Evolutionary conservation across 2,797 vertebrate genomes (phyloP).

Genomic region (Sebastes trivittatus): DNA sequence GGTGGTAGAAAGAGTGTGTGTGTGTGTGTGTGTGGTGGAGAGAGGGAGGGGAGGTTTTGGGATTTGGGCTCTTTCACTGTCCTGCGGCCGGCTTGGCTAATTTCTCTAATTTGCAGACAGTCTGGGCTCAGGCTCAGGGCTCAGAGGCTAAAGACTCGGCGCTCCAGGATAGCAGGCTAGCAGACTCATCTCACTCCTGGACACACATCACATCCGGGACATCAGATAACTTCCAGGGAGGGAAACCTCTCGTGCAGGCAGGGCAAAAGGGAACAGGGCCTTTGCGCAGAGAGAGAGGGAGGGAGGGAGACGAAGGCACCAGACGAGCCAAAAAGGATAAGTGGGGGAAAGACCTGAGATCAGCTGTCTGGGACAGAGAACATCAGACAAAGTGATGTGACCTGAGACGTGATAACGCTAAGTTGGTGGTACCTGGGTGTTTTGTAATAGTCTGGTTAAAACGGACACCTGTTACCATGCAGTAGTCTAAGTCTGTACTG

Average conservation of each 20-base stretch:
- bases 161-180: conserved; percentile 37
- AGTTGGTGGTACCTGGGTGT: background rate
- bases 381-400: conserved; percentile 30
- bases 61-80: conserved; percentile 75
- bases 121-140: conserved; percentile 77
- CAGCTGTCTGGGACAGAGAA: conserved; percentile 51
- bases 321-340: conserved; percentile 53
- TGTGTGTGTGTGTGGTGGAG: background rate
- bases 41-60: conserved; percentile 10
- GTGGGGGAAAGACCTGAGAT: conserved; percentile 54
- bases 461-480: conserved; percentile 22
- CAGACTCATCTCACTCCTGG: conserved; percentile 38
- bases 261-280: conserved; percentile 5
- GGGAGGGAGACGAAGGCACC: background rate
- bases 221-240: conserved; percentile 23
- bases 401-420: conserved; percentile 6
- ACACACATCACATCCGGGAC: conserved; percentile 48
- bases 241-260: background rate
- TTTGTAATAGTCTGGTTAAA: conserved; percentile 24
- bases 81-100: conserved; percentile 71
- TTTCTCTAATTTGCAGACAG: conserved; percentile 85
- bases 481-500: background rate
- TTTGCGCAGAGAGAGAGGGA: background rate
- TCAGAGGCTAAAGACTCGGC: conserved; percentile 63
- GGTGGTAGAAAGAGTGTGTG: conserved; percentile 4